phyloP scores from a whole-genome alignment of 2,888 invertebrate species.

The Eledona agricola region DNA sequence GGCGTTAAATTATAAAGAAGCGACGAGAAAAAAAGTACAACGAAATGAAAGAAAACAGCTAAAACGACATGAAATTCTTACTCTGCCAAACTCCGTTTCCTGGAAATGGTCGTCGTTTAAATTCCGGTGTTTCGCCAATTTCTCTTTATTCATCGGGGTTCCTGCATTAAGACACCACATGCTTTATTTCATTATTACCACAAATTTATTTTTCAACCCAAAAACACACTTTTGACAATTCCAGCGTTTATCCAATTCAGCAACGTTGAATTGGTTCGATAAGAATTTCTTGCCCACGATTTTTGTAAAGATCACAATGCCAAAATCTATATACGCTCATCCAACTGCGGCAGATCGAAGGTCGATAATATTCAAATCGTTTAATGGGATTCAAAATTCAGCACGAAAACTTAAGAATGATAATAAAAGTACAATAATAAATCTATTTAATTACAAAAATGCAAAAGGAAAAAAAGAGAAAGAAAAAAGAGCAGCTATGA shows the following conservation, averaged over 20 bases:
- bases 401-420: no score
- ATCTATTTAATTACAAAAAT: no score
- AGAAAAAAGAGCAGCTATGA: no score
- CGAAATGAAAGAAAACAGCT: slow-evolving; percentile 34
- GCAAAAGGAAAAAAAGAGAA: no score
- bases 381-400: no score
- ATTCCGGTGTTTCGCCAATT: slow-evolving; percentile 79
- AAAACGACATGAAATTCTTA: slow-evolving; percentile 66
- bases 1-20: slow-evolving; percentile 3
- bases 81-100: slow-evolving; percentile 83
- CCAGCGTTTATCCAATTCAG: not conserved
- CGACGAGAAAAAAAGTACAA: slow-evolving; percentile 13
- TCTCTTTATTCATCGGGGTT: slow-evolving; percentile 84
- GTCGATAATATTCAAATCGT: no score
- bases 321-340: not conserved
- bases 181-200: slow-evolving; percentile 30
- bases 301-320: not conserved
- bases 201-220: slow-evolving; percentile 18
- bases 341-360: not conserved
- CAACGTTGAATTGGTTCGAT: slow-evolving; percentile 18
- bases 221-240: slow-evolving; percentile 8
- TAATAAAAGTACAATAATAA: no score
- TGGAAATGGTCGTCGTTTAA: slow-evolving; percentile 76
- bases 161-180: slow-evolving; percentile 64
- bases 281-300: slow-evolving; percentile 27